These are phyloP conservation scores for Caradrina kadenii DNA, from an alignment of 2,888 invertebrate species.

Conservation along the genomic window DNA sequence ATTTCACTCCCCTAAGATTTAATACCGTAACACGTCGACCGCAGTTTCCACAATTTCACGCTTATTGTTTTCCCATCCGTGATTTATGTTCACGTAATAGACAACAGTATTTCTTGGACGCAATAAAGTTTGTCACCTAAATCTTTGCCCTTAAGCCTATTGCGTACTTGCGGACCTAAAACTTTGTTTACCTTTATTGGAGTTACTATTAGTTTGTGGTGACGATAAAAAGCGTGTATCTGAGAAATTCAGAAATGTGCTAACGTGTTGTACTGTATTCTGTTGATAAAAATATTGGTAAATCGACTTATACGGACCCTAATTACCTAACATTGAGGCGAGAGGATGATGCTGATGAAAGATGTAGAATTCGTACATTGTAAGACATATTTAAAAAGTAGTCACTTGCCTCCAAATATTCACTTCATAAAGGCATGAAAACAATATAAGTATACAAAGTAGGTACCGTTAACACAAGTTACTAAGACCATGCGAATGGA, in stretches of 20 bases:
- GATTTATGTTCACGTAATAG: constrained; percentile 89
- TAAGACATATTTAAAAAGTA: background rate
- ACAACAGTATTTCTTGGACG: constrained; percentile 88
- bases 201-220: constrained; percentile 40
- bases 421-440: background rate
- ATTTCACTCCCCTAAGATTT: constrained; percentile 90
- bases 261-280: background rate
- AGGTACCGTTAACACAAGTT: background rate
- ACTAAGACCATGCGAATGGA: background rate
- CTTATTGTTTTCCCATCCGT: constrained; percentile 91
- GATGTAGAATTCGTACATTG: background rate
- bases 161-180: constrained; percentile 71
- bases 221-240: constrained; percentile 23
- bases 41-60: constrained; percentile 91
- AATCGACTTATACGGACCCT: background rate
- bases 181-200: constrained; percentile 56
- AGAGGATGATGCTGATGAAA: background rate
- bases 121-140: constrained; percentile 90
- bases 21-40: constrained; percentile 86
- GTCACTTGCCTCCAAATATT: too few species aligned
- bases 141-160: constrained; percentile 88
- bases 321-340: background rate
- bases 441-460: background rate
- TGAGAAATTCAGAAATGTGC: constrained; percentile 6
- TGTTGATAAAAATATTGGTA: background rate